Evolutionary conservation across 1,140 invertebrate species (phyloP).

Genomic region (Fopius arisanus): DNA sequence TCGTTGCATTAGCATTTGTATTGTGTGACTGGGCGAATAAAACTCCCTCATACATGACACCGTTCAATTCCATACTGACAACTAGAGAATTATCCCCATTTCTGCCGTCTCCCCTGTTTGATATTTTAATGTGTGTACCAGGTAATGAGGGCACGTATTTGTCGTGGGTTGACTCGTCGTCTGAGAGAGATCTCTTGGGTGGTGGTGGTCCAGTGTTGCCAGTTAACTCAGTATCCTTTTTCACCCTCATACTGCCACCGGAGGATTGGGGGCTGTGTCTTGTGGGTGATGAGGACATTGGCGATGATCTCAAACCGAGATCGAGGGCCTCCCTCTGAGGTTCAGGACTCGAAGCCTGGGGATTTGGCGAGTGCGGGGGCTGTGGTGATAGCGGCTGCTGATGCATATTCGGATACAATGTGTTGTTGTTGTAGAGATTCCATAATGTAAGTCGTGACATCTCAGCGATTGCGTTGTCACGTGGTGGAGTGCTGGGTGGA

Average conservation of each 20-base stretch:
- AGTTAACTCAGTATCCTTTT: conserved; percentile 70
- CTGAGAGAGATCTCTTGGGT: conserved; percentile 68
- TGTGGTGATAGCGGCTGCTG: conserved; percentile 47
- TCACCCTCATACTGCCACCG: conserved; percentile 59
- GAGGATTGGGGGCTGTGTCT: conserved; percentile 50
- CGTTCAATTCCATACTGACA: conserved; percentile 96
- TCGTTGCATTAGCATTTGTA: conserved; percentile 36
- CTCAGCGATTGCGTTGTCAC: conserved; percentile 71
- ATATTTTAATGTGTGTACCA: conserved; percentile 88
- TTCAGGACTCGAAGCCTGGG: conserved; percentile 53
- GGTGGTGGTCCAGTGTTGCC: conserved; percentile 63
- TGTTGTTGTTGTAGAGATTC: conserved; percentile 78
- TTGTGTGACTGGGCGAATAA: conserved; percentile 76
- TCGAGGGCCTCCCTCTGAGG: conserved; percentile 72
- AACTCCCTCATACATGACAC: conserved; percentile 88
- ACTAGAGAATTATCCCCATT: conserved; percentile 88
- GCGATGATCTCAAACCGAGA: conserved; percentile 63
- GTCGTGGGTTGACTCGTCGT: conserved; percentile 47
- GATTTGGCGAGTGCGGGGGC: conserved; percentile 52
- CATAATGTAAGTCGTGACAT: conserved; percentile 80
- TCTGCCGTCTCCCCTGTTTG: conserved; percentile 78
- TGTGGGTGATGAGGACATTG: conserved; percentile 48
- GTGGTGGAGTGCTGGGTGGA: conserved; percentile 65
- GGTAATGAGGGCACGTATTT: conserved; percentile 51
- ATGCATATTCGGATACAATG: conserved; percentile 48